Conservation (phyloP, 2,113 vertebrate genomes). For the Rhizomys pruinosus region DNA sequence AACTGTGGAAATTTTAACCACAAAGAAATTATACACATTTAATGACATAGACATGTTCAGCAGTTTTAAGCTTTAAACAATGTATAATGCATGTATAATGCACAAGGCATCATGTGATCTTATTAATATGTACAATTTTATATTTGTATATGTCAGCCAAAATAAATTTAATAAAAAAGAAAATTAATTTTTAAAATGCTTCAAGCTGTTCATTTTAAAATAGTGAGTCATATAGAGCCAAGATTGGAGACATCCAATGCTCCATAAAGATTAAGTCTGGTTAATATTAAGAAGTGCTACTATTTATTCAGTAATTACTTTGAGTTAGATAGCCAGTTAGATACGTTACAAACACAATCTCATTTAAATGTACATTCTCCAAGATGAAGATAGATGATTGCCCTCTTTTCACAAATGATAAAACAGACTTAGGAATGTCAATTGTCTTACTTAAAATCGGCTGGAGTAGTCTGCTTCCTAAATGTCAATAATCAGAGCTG, state of each 20-base stretch:
- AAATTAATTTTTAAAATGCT: slow-evolving; percentile 51
- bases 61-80: too few species aligned
- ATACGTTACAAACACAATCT: background rate
- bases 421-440: background rate
- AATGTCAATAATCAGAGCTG: too few species aligned
- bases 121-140: too few species aligned
- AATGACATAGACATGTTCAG: too few species aligned
- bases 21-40: too few species aligned
- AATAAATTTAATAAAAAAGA: too few species aligned
- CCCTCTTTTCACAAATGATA: slow-evolving; percentile 21
- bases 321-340: slow-evolving; percentile 26
- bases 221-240: slow-evolving; percentile 40
- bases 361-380: background rate
- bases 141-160: too few species aligned
- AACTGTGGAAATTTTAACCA: too few species aligned
- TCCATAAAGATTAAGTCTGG: slow-evolving; percentile 48
- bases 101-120: too few species aligned
- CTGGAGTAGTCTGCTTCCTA: too few species aligned
- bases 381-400: background rate
- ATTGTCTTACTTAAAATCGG: background rate
- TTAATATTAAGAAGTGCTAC: slow-evolving; percentile 58
- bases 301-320: slow-evolving; percentile 56
- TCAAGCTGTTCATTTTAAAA: slow-evolving; percentile 54
- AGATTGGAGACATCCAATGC: slow-evolving; percentile 57
- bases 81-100: too few species aligned